Evolutionary conservation across 1,140 invertebrate species (phyloP).

Genomic region (Rhyzopertha dominica): DNA sequence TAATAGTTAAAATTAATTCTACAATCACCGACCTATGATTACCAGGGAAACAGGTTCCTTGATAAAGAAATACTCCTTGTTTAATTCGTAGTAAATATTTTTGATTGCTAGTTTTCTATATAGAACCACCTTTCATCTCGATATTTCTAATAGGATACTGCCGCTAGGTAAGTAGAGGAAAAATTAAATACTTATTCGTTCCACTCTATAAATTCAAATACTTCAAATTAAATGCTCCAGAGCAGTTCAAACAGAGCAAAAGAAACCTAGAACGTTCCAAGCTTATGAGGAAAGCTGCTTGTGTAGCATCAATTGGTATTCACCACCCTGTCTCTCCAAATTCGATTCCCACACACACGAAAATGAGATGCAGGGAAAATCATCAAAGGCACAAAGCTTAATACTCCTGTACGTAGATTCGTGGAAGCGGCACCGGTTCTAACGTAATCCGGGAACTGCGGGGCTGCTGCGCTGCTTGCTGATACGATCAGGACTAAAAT

Average conservation of each 20-base stretch:
- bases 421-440: constrained; percentile 33
- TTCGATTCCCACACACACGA: constrained; percentile 45
- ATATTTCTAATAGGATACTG: too few relatives aligned
- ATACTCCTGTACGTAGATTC: constrained; percentile 25
- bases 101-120: too few relatives aligned
- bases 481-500: constrained; percentile 24
- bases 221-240: too few relatives aligned
- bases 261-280: constrained; percentile 11
- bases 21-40: too few relatives aligned
- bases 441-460: constrained; percentile 1
- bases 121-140: too few relatives aligned
- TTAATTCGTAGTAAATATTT: too few relatives aligned
- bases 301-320: constrained; percentile 45
- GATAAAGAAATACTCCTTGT: too few relatives aligned
- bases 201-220: too few relatives aligned
- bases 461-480: constrained; percentile 9
- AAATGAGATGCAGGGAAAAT: constrained; percentile 47
- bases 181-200: too few relatives aligned
- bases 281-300: constrained; percentile 33
- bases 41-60: too few relatives aligned
- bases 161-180: too few relatives aligned
- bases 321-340: constrained; percentile 44
- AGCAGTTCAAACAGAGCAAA: constrained; percentile 14
- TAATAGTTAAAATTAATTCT: too few relatives aligned
- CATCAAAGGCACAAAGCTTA: constrained; percentile 46